These are phyloP conservation scores for Syngnathoides biaculeatus DNA, from an alignment of 2,113 vertebrate genomes.

Conservation along the genomic window DNA sequence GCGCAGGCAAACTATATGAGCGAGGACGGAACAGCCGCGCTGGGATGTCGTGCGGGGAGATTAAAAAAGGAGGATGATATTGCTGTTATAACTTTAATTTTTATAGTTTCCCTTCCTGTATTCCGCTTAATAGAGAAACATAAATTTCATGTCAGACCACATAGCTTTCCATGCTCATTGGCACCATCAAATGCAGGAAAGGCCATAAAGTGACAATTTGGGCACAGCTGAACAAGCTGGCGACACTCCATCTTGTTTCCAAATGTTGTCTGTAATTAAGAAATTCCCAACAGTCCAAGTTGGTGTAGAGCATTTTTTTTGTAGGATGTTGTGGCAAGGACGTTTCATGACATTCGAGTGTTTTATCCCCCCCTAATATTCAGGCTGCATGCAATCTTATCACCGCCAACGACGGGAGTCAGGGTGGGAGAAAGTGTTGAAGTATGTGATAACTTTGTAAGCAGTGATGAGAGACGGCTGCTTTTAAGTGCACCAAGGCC, in stretches of 20 bases:
- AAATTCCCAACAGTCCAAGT: background rate
- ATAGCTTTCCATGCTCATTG: background rate
- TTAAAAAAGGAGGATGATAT: conserved; percentile 11
- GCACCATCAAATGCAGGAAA: background rate
- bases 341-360: background rate
- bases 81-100: conserved; percentile 18
- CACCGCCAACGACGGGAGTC: conserved; percentile 17
- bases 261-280: background rate
- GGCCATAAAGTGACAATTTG: background rate
- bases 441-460: conserved; percentile 57
- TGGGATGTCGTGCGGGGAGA: background rate
- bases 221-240: background rate
- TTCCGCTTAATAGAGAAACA: background rate
- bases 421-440: conserved; percentile 52
- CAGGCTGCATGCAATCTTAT: conserved; percentile 21
- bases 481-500: conserved; percentile 69
- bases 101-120: background rate
- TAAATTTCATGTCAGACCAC: conserved; percentile 6
- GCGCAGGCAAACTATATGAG: conserved; percentile 35
- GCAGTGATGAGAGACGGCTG: conserved; percentile 59
- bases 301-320: background rate
- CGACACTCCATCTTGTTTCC: background rate
- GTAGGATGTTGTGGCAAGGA: background rate
- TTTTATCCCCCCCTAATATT: background rate
- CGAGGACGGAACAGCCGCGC: conserved; percentile 18